These are phyloP conservation scores for Drosophila grimshawi DNA, from an alignment of 1,140 invertebrate species.

Conservation along the genomic window DNA sequence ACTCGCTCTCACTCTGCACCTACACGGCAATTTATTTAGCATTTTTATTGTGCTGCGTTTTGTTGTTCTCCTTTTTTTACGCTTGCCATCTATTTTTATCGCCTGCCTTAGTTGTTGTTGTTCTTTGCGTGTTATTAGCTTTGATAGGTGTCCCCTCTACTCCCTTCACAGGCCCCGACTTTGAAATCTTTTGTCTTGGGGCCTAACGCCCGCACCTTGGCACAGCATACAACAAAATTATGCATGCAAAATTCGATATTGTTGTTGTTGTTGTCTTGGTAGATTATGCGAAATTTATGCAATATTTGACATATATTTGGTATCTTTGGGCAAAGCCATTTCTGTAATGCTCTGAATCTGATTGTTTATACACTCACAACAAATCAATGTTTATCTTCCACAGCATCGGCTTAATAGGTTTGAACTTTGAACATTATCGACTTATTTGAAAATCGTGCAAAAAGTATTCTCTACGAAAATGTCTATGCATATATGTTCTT, in stretches of 20 bases:
- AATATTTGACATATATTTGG: constrained; percentile 69
- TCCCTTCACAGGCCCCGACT: constrained; percentile 14
- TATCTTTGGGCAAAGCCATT: constrained; percentile 31
- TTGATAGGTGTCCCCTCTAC: constrained; percentile 43
- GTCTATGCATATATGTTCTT: too few species aligned
- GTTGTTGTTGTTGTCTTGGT: constrained; percentile 22
- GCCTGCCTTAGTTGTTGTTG: constrained; percentile 28
- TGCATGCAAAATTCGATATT: constrained; percentile 60
- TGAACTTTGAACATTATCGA: neutral
- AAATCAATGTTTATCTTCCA: constrained; percentile 2
- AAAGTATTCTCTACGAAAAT: too few species aligned
- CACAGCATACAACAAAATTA: constrained; percentile 57
- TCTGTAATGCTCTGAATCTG: constrained; percentile 42
- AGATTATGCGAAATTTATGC: constrained; percentile 73
- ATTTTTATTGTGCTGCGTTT: constrained; percentile 74
- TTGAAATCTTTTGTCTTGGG: constrained; percentile 27
- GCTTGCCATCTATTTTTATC: constrained; percentile 60
- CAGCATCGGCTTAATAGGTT: neutral
- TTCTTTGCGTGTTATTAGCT: constrained; percentile 72
- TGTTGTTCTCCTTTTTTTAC: constrained; percentile 72
- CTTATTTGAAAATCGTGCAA: neutral
- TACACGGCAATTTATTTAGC: constrained; percentile 71
- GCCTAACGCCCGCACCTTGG: constrained; percentile 69
- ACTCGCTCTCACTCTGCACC: constrained; percentile 30
- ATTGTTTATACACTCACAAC: constrained; percentile 27